Evolutionary conservation across 2,113 vertebrate genomes (phyloP).

Genomic region (Pyrgilauda ruficollis): DNA sequence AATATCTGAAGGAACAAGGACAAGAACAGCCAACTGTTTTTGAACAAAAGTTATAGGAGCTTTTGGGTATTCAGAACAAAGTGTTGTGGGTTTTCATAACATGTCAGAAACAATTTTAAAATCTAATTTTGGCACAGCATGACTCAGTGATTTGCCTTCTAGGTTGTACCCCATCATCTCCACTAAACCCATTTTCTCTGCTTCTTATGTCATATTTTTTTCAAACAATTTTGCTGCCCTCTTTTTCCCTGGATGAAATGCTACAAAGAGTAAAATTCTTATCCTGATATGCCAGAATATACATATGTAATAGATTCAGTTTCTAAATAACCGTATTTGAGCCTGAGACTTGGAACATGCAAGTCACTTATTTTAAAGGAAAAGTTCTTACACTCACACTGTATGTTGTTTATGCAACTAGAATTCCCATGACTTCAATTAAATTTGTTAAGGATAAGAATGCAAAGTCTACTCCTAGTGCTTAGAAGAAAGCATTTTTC

Average conservation of each 20-base stretch:
- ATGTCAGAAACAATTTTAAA: conserved; percentile 30
- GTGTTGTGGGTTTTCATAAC: not conserved
- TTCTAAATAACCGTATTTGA: not conserved
- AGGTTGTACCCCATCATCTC: conserved; percentile 4
- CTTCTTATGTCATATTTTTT: conserved; percentile 27
- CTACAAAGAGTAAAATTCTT: conserved; percentile 2
- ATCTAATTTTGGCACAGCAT: conserved; percentile 40
- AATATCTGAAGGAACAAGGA: not conserved
- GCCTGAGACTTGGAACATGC: not conserved
- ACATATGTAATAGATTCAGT: not conserved
- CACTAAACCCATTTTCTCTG: conserved; percentile 37
- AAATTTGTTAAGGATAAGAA: not conserved
- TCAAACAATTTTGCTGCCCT: not conserved
- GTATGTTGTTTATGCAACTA: not conserved
- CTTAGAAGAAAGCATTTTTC: not conserved
- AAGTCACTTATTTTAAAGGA: not conserved
- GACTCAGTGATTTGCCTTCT: not conserved
- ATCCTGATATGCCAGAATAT: conserved; percentile 7
- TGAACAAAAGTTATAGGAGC: not conserved
- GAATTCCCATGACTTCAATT: not conserved
- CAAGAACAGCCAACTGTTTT: not conserved
- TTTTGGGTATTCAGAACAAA: conserved; percentile 11
- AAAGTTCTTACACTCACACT: not conserved
- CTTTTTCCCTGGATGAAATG: not conserved
- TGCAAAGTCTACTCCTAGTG: not conserved